Conservation (phyloP, 2,113 vertebrate species). For the Zapus hudsonius region DNA sequence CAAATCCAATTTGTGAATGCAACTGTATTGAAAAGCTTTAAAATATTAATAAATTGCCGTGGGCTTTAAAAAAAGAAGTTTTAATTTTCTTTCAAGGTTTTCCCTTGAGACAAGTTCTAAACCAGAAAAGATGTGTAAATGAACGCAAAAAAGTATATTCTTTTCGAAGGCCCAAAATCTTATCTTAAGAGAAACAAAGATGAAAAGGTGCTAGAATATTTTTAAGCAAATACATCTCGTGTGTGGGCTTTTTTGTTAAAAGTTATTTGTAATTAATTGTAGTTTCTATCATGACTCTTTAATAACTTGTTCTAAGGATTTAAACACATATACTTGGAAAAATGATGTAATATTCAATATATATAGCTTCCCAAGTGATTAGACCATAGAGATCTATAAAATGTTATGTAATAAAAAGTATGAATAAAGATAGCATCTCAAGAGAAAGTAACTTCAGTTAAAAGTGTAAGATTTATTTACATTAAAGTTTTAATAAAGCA, state of each 20-base stretch:
- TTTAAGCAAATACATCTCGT: conserved; percentile 56
- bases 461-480: conserved; percentile 12
- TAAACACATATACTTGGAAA: conserved; percentile 41
- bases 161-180: conserved; percentile 73
- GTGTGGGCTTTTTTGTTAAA: conserved; percentile 38
- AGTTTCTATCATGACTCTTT: conserved; percentile 22
- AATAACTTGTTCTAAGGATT: conserved; percentile 56
- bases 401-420: conserved; percentile 22
- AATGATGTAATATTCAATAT: conserved; percentile 49
- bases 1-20: conserved; percentile 84
- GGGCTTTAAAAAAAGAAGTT: conserved; percentile 84
- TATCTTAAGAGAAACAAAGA: conserved; percentile 68
- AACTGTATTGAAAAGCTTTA: conserved; percentile 85
- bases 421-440: conserved; percentile 42
- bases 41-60: conserved; percentile 85
- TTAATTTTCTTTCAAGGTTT: conserved; percentile 90
- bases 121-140: conserved; percentile 76
- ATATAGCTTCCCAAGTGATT: conserved; percentile 3
- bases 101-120: conserved; percentile 83
- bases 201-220: conserved; percentile 66
- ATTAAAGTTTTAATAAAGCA: conserved; percentile 28
- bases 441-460: conserved; percentile 32
- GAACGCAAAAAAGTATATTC: conserved; percentile 77
- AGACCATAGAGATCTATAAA: conserved; percentile 13
- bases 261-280: conserved; percentile 55